Conservation (phyloP, 2,113 vertebrate species). For the Sporophila hypoxantha region DNA sequence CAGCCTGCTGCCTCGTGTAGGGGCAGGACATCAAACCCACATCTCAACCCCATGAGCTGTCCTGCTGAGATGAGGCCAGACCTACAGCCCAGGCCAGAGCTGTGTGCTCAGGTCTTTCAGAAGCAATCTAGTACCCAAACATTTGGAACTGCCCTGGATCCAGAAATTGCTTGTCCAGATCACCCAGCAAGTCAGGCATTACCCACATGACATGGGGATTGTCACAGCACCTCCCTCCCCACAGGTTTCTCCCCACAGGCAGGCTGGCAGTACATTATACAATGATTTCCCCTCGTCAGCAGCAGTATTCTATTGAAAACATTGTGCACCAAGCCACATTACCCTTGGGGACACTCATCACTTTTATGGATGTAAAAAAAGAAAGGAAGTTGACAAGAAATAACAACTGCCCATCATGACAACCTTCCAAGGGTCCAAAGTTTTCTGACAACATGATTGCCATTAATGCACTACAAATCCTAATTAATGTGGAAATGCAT, state of each 20-base stretch:
- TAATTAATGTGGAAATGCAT: slow-evolving; percentile 21
- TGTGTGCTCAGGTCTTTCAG: not conserved
- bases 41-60: not conserved
- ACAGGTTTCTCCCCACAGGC: not conserved
- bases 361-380: not conserved
- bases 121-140: not conserved
- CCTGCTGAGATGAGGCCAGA: not conserved
- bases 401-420: not conserved
- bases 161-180: not conserved
- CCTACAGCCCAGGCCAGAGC: not conserved
- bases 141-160: accelerated
- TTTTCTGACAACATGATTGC: slow-evolving; percentile 23
- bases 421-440: not conserved
- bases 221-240: not conserved
- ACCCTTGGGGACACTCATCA: not conserved
- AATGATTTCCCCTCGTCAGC: not conserved
- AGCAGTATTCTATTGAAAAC: not conserved
- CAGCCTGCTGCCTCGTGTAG: not conserved
- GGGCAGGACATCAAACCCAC: not conserved
- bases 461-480: slow-evolving; percentile 19
- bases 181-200: not conserved
- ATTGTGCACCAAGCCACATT: not conserved
- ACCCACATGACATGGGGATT: accelerated
- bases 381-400: not conserved
- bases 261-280: not conserved